phyloP scores from a whole-genome alignment of 1,140 invertebrate species.

The Pararge aegeria region DNA sequence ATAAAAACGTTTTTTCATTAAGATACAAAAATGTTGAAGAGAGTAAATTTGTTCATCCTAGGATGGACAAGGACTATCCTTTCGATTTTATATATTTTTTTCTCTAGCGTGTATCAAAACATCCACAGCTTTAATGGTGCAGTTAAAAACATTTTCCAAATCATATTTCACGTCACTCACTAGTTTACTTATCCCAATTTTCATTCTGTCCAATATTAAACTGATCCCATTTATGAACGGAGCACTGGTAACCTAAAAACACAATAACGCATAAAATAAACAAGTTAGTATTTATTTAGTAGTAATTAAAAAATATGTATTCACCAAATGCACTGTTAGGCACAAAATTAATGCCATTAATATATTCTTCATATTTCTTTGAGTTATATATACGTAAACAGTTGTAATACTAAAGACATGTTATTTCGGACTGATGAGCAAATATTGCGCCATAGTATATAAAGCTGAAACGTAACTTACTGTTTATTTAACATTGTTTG shows the following conservation, averaged over 20 bases:
- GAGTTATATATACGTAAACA: slow-evolving; percentile 5
- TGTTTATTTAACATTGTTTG: background rate
- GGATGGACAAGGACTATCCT: background rate
- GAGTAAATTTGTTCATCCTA: no score
- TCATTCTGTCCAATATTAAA: slow-evolving; percentile 28
- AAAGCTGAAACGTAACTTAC: background rate
- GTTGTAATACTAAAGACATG: slow-evolving; percentile 7
- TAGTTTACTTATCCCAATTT: slow-evolving; percentile 31
- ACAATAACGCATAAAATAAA: background rate
- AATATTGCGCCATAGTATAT: background rate
- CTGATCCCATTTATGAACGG: slow-evolving; percentile 22
- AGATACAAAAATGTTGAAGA: no score
- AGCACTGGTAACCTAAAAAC: slow-evolving; percentile 31
- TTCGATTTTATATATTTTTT: background rate
- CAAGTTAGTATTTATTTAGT: background rate
- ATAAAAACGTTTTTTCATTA: no score
- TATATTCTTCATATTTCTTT: slow-evolving; percentile 18
- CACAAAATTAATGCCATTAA: slow-evolving; percentile 14
- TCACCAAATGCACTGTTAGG: slow-evolving; percentile 10
- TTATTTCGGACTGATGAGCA: slow-evolving; percentile 12
- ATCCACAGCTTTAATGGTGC: slow-evolving; percentile 36
- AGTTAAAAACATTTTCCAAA: slow-evolving; percentile 31
- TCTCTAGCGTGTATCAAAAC: slow-evolving; percentile 19
- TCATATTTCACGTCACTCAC: slow-evolving; percentile 38
- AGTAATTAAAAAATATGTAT: background rate